Base-by-base conservation (phyloP, 2,888 invertebrate genomes). In the Petrolisthes cinctipes region DNA sequence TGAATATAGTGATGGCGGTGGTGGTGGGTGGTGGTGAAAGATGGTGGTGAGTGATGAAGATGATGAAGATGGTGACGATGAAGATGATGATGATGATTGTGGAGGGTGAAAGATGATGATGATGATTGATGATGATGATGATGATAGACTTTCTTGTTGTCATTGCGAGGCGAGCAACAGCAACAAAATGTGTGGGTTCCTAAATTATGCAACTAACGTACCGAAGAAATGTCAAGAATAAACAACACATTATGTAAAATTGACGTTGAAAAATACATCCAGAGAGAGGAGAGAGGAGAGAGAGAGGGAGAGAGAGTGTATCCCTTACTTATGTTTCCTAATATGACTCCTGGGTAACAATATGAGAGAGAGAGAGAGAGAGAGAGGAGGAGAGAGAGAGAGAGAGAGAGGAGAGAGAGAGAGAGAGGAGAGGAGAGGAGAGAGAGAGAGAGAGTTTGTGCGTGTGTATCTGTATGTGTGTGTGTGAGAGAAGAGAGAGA, bases 391-490 rank as follows among this genome's bases (percentile, higher is more conserved):
- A 54, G 54, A 20, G 20, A 14, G 20, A 7, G 20, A n/a, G 20
- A 6, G 20, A n/a, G 53, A 53, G 53, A 53, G 53, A 14, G 17
- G 17, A 11, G 17, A 11, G 53, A 53, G 53, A 54, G 53, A 79
- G 54, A 54, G 79, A 14, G 7, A 80, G 37, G 79, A 80, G 5
- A 80, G 7, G 20, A 14, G 20, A 75, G 75, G 75, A 75, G 75
- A 75, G 75, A 75, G 75, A 75, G 75, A 76, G 76, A 76, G 76
- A 76, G 20, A 76, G 76, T n/a, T n/a, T n/a, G n/a, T n/a, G n/a
- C n/a, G n/a, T n/a, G n/a, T n/a, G n/a, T n/a, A 54, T 3, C 2
- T 3, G 5, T 4, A 53, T 4, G 23, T n/a, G 23, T n/a, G 57
- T 4, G 23, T 11, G 5, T 11, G 14, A 57, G 20, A 14, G 54